phyloP scores from a whole-genome alignment of 1,140 invertebrate genomes.

The Marisa cornuarietis region DNA sequence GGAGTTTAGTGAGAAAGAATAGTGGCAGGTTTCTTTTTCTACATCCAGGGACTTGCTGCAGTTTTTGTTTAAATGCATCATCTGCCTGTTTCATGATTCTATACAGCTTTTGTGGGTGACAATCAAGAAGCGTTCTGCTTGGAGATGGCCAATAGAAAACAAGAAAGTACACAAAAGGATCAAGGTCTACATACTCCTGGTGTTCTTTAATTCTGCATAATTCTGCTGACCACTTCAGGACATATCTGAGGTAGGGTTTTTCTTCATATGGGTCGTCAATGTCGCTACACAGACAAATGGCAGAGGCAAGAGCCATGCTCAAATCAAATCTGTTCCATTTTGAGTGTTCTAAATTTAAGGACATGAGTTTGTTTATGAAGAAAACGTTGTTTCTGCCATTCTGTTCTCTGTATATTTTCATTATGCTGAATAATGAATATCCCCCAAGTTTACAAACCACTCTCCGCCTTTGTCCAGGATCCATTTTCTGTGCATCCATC shows the following conservation, averaged over 20 bases:
- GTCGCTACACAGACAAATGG: slow-evolving; percentile 15
- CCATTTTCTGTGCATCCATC: not conserved
- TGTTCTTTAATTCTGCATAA: not conserved
- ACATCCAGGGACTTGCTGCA: not conserved
- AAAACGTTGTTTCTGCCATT: not conserved
- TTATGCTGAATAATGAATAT: slow-evolving; percentile 13
- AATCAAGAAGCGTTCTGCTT: slow-evolving; percentile 13
- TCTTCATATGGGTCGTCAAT: not conserved
- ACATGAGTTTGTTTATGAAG: not conserved
- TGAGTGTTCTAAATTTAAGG: slow-evolving; percentile 9
- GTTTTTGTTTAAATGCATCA: slow-evolving; percentile 21
- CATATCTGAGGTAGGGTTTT: not conserved
- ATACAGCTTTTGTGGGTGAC: slow-evolving; percentile 1
- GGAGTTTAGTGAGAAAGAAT: slow-evolving; percentile 35
- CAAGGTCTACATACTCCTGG: slow-evolving; percentile 28
- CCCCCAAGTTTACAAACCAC: slow-evolving; percentile 9
- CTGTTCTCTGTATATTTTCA: not conserved
- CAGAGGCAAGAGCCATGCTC: slow-evolving; percentile 22
- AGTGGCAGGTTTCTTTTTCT: slow-evolving; percentile 32
- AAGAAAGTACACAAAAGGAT: slow-evolving; percentile 36
- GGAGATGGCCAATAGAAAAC: slow-evolving; percentile 42
- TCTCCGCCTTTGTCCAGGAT: slow-evolving; percentile 6
- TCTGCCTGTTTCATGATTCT: slow-evolving; percentile 28
- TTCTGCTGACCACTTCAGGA: slow-evolving; percentile 13
- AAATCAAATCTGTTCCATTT: not conserved